Base-by-base conservation (phyloP, 2,797 vertebrate genomes). In the Cheirogaleus major region DNA sequence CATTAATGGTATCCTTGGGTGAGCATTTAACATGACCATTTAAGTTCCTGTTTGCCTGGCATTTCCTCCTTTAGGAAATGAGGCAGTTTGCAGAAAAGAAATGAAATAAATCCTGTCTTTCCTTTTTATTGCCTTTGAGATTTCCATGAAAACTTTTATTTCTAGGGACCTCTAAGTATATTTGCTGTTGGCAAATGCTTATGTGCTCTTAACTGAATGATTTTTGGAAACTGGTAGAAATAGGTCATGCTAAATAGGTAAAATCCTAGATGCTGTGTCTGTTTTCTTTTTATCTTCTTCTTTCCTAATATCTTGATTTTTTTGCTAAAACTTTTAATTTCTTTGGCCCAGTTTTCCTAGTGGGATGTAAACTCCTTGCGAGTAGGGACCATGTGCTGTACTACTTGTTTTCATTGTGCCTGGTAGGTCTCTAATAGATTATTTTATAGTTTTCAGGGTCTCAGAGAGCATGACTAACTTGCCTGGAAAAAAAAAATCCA, bases 141-240 rank as follows among this genome's bases (percentile, higher is more conserved):
- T 96, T 96, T 97, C 78, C 89, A 96, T 35, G 67, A 97, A 95
- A 96, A 95, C 75, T 95, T 97, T 95, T 95, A 69, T 89, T 95
- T 65, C 93, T 86, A 59, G 91, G 79, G 91, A 92, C 50, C 41
- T 75, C 80, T 88, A 92, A 97, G 75, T 91, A 50, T 93, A 92
- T 97, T 93, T 96, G 91, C 91, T 93, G n/a, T 93, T 0, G 48
- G 80, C 89, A 94, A 95, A 95, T 94, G 89, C 89, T 82, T 63
- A 78, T 85, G 52, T 75, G 92, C 95, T 91, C 75, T 91, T 89
- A 95, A 73, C 75, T 93, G 81, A 96, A 80, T 86, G 79, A 80
- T 91, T 95, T 97, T 97, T 91, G 80, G 89, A 91, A 97, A 72
- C 69, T 78, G 38, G 30, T 93, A 55, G 87, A 87, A 92, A 41